phyloP scores from a whole-genome alignment of 2,888 invertebrate species.

The Stenichneumon culpator region DNA sequence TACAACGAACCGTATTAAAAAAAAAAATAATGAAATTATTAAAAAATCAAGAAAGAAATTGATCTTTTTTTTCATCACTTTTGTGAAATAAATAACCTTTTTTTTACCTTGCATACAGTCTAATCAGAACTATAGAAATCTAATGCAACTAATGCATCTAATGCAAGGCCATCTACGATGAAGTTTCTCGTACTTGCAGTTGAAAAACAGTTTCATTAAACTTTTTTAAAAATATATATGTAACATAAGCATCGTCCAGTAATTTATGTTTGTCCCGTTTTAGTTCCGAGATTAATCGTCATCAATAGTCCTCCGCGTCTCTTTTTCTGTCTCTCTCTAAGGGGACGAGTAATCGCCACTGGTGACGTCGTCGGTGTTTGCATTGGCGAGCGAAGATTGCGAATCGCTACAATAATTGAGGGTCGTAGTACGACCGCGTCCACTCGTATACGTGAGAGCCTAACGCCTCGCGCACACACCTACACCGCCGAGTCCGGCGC shows the following conservation, averaged over 20 bases:
- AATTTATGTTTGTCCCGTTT: slow-evolving; percentile 55
- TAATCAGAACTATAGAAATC: too few relatives aligned
- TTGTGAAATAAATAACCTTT: too few relatives aligned
- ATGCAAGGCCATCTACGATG: not conserved
- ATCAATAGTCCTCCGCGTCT: slow-evolving; percentile 20
- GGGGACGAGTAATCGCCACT: not conserved
- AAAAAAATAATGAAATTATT: too few relatives aligned
- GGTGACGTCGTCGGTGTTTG: slow-evolving; percentile 38
- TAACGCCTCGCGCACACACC: not conserved
- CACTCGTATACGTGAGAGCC: not conserved
- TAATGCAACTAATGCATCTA: too few relatives aligned
- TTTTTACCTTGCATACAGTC: too few relatives aligned
- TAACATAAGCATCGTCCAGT: slow-evolving; percentile 22
- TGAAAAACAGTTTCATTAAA: slow-evolving; percentile 8
- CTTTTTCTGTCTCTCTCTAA: not conserved
- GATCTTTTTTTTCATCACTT: too few relatives aligned
- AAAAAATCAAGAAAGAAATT: too few relatives aligned
- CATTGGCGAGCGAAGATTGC: slow-evolving; percentile 56
- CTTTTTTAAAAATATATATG: not conserved
- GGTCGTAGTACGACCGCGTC: slow-evolving; percentile 25
- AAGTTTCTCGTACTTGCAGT: not conserved
- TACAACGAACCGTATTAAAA: too few relatives aligned
- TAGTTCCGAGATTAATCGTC: slow-evolving; percentile 50
- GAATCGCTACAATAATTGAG: slow-evolving; percentile 58
- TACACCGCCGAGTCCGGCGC: slow-evolving; percentile 1